Evolutionary conservation across 2,888 invertebrate genomes (phyloP), one percentile per base, ranked within the genome.

Genomic region (Mayetiola destructor): DNA sequence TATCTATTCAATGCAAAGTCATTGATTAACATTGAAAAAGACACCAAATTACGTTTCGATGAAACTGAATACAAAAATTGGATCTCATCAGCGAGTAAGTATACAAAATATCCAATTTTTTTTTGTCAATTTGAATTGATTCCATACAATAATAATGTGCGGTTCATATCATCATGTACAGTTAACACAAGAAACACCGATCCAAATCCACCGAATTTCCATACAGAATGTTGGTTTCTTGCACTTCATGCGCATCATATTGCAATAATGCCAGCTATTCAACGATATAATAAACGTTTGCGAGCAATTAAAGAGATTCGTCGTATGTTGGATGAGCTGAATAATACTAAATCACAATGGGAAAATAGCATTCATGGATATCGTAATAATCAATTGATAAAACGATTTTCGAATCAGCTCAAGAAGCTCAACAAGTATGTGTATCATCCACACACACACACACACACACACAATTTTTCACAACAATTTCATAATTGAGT

Each of bases 211-310:
- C 48, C 87, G 2, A 95, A 92, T 66, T 99, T 99, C 73, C 88
- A 91, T 61, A 95, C 96, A 0, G 89, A 93, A 63, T 97, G 96
- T 69, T 97, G 96, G 90, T 96, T 94, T 74, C 76, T 97, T 53
- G 94, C 96, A 0, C 76, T 96, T 39, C 91, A 94, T 71, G 88
- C 89, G 71, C 93, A 95, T 71, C 95, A 96, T 68, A 78, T 96
- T 59, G 86, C 92, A 9, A 79, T 96, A 57, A 77, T 94, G 62
- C 94, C 97, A 0, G 85, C 91, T 3, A 78, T 91, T 55, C 87
- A 90, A 66, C 89, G 90, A 61, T 88, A 88, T 67, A 82, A 85
- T 63, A 78, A 86, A 60, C 79, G 85, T 63, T 71, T 85, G 40
- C 75, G 87, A 21, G 72, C 71, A 40, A 71, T 73, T 21, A 72